A percentile compares a stretch with the other conserved stretches of the same genome.
These are phyloP conservation scores for Pseudochirops cupreus DNA, from an alignment of 2,797 vertebrate genomes.

Conservation along the genomic window DNA sequence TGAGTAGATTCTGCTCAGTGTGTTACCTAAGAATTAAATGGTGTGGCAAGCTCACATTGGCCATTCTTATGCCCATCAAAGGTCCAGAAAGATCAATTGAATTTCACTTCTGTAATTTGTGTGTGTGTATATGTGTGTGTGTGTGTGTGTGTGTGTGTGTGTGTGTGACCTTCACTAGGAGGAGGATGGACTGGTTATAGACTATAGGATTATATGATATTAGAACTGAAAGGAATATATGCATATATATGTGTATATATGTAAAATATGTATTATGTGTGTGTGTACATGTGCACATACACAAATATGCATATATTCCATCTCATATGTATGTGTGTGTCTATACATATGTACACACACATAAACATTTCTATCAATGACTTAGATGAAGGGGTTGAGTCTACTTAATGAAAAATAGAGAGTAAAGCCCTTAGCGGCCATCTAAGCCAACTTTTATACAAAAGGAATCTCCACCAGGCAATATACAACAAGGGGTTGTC, in stretches of 20 bases:
- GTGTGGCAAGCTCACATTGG: background rate
- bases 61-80: background rate
- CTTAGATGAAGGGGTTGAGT: background rate
- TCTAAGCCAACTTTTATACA: background rate
- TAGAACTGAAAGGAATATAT: no score
- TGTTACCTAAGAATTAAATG: background rate
- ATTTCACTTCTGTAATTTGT: background rate
- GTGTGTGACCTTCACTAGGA: no score
- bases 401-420: background rate
- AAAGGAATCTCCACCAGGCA: background rate
- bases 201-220: no score
- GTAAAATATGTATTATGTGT: no score
- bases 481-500: background rate
- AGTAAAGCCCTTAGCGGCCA: background rate
- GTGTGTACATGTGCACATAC: no score
- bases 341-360: no score
- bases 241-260: no score
- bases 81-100: background rate
- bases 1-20: background rate
- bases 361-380: background rate
- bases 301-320: no score
- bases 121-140: background rate
- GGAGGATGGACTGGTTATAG: no score
- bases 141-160: no score
- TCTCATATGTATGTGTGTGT: no score